Percentiles rank a stretch among this genome's conserved stretches.
Evolutionary conservation across 2,888 invertebrate genomes (phyloP).

Genomic region (Drosophila quinaria): DNA sequence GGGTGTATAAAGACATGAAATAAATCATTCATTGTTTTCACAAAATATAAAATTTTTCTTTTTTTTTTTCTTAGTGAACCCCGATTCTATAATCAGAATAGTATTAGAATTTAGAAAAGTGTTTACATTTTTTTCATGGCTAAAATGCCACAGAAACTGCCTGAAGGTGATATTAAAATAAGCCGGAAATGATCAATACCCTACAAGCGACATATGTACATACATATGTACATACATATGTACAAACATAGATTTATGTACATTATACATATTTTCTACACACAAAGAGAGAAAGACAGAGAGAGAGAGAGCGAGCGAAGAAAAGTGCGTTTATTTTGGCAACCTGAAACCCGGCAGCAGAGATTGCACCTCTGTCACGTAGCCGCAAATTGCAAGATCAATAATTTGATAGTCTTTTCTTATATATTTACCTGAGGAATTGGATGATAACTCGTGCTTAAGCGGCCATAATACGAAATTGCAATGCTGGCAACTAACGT

Average conservation of each 20-base stretch:
- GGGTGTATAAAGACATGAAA: too few relatives aligned
- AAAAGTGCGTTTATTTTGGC: constrained; percentile 17
- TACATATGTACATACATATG: constrained; percentile 4
- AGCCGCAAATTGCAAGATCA: constrained; percentile 31
- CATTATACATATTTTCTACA: neutral
- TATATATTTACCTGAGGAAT: constrained; percentile 57
- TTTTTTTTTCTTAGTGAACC: neutral
- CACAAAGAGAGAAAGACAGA: neutral
- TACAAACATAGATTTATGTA: constrained; percentile 4
- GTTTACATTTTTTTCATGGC: constrained; percentile 35
- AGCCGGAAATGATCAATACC: constrained; percentile 47
- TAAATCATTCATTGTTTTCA: too few relatives aligned
- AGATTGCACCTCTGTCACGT: constrained; percentile 40
- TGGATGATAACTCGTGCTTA: constrained; percentile 41
- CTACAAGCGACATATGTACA: constrained; percentile 15
- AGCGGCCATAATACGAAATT: constrained; percentile 33
- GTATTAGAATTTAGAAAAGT: constrained; percentile 19
- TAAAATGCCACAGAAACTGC: constrained; percentile 14
- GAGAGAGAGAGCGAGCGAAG: neutral
- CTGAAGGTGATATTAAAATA: constrained; percentile 43
- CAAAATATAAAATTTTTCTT: neutral
- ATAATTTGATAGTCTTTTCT: constrained; percentile 42
- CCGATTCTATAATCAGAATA: constrained; percentile 28
- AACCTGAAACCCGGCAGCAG: constrained; percentile 31
- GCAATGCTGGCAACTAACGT: neutral